phyloP scores from a whole-genome alignment of 1,140 invertebrate species.

The Carcinoscorpius rotundicauda region DNA sequence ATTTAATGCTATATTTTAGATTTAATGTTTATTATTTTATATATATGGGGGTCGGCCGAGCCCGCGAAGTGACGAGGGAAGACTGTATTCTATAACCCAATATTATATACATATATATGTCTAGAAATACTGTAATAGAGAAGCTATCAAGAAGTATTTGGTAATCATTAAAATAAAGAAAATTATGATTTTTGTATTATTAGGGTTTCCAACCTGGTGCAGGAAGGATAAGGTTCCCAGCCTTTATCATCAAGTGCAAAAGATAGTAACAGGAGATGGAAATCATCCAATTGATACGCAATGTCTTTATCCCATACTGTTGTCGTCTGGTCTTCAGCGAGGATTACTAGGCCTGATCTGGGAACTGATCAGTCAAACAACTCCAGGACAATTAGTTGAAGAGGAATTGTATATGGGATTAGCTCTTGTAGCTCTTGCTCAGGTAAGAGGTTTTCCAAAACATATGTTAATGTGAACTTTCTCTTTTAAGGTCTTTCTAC shows the following conservation, averaged over 20 bases:
- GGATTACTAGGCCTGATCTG: conserved; percentile 49
- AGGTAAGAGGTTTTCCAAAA: conserved; percentile 31
- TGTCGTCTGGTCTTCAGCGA: conserved; percentile 45
- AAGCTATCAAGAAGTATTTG: no score
- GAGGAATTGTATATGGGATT: conserved; percentile 47
- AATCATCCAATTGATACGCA: conserved; percentile 41
- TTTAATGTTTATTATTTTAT: no score
- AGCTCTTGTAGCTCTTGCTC: conserved; percentile 47
- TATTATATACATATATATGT: background rate
- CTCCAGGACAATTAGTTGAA: conserved; percentile 45
- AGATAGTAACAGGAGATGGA: conserved; percentile 25
- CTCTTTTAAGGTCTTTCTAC: background rate
- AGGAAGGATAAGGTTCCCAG: conserved; percentile 12
- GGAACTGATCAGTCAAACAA: conserved; percentile 46
- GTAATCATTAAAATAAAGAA: no score
- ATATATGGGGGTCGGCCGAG: no score
- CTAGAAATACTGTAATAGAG: no score
- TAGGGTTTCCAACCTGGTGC: conserved; percentile 17
- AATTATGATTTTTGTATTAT: background rate
- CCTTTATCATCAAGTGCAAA: conserved; percentile 10
- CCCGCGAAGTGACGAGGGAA: no score
- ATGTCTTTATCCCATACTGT: conserved; percentile 45
- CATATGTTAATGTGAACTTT: background rate
- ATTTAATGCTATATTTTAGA: no score
- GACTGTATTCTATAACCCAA: background rate